Evolutionary conservation across 1,140 invertebrate species (phyloP).

Genomic region (Leptinotarsa lineolata): DNA sequence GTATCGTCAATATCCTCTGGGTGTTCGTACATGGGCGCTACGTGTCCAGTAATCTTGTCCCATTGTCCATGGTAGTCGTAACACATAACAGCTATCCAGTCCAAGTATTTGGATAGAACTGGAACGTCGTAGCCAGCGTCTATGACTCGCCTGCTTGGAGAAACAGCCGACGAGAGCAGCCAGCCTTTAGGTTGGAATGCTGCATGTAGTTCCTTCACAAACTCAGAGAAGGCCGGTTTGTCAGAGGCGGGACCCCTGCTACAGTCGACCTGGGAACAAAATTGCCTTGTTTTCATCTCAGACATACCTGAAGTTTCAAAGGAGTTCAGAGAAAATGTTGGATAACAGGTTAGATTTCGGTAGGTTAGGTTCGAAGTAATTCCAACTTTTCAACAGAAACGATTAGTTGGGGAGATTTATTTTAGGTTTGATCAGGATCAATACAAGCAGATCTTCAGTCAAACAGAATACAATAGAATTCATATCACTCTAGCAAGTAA

Average conservation of each 20-base stretch:
- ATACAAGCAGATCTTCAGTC: too few species aligned
- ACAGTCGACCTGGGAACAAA: conserved; percentile 60
- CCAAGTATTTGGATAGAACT: conserved; percentile 69
- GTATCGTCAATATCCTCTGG: conserved; percentile 73
- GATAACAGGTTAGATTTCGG: too few species aligned
- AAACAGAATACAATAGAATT: too few species aligned
- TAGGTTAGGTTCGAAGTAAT: too few species aligned
- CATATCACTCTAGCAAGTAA: too few species aligned
- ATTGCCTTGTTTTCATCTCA: background rate
- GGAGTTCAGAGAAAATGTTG: background rate
- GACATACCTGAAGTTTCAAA: background rate
- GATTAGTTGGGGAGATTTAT: too few species aligned
- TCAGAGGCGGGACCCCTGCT: conserved; percentile 63
- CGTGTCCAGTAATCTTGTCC: conserved; percentile 88
- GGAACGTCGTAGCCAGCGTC: conserved; percentile 75
- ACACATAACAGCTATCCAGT: conserved; percentile 89
- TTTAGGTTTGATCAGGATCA: too few species aligned
- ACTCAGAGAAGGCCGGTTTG: conserved; percentile 60
- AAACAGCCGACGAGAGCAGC: conserved; percentile 64
- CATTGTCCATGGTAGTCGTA: conserved; percentile 91
- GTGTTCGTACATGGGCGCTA: conserved; percentile 78
- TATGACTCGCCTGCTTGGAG: conserved; percentile 61
- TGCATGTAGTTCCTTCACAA: conserved; percentile 61
- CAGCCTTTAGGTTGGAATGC: conserved; percentile 61
- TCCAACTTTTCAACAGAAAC: too few species aligned